Percentiles rank a stretch among this genome's conserved stretches.
Evolutionary conservation across 64 coral and sea anemone genomes (phyloP).

Genomic region (Acropora tenuis): DNA sequence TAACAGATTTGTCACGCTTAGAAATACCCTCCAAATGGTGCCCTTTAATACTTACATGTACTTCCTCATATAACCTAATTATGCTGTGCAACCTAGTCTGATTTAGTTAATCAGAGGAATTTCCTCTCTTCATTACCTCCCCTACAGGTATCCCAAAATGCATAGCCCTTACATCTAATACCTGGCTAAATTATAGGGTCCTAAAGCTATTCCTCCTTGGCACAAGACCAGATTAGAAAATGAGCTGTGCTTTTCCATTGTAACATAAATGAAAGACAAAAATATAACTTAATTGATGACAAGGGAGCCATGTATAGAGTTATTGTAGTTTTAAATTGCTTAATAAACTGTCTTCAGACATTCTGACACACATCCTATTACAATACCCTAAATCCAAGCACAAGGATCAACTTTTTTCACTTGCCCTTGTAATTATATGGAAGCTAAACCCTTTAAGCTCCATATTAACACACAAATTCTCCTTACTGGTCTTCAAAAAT

Average conservation of each 20-base stretch:
- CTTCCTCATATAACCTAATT: conserved; percentile 33
- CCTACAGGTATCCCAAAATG: conserved; percentile 29
- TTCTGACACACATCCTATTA: neutral
- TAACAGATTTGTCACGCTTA: too few relatives aligned
- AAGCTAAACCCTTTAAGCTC: conserved; percentile 1
- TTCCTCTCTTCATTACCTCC: conserved; percentile 32
- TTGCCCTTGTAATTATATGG: neutral
- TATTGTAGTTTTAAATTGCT: neutral
- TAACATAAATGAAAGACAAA: conserved; percentile 21
- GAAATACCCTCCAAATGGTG: conserved; percentile 33
- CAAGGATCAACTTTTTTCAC: neutral
- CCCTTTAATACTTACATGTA: conserved; percentile 34
- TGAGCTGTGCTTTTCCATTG: conserved; percentile 33
- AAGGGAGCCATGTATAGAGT: conserved; percentile 19
- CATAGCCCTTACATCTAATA: conserved; percentile 30
- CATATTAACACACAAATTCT: conserved; percentile 10
- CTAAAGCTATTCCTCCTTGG: conserved; percentile 35
- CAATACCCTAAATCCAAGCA: conserved; percentile 5
- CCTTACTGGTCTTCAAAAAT: neutral
- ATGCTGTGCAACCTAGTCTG: too few relatives aligned
- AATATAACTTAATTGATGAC: conserved; percentile 28
- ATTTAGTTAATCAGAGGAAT: too few relatives aligned
- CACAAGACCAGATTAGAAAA: conserved; percentile 16
- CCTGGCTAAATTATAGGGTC: conserved; percentile 32
- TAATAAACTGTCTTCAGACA: neutral